Evolutionary conservation across 1,140 invertebrate genomes (phyloP), one percentile per base, ranked within the genome.

Genomic region (Himalopsyche phryganea): DNA sequence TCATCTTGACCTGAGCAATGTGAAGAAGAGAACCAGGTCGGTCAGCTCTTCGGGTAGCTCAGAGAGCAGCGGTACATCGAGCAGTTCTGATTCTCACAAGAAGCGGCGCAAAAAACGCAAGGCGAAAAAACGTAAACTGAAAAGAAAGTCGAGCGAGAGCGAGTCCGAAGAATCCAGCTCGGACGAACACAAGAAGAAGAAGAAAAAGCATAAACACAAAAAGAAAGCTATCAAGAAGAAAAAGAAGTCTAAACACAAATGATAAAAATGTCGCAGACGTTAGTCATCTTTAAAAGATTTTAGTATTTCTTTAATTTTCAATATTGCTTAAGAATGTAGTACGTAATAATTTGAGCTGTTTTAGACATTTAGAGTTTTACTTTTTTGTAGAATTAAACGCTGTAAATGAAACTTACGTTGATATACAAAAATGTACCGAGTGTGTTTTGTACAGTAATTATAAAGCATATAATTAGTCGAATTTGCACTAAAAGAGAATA

Each of bases 171-270:
- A 69, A 14, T 76, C 73, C n/a, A 75, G 72, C 58, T 76, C 74
- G 4, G 75, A 77, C 50, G 75, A 76, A 51, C 75, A 75, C 50
- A 77, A 79, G 63, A 77, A 77, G 54, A 77, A 79, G 65, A 79
- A 79, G 58, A 76, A 76, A 63, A 77, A 76, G 63, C 72, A 69
- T 58, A 77, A 77, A 41, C 75, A 77, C 69, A 79, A 77, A 68
- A 77, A 77, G 46, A 79, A 77, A 57, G 72, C 75, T 20, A 73
- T 68, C 61, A 77, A 77, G 58, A 77, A 77, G 66, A 79, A 79
- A 69, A 79, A 79, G 58, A 79, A 79, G 56, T 76, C 73, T 55
- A 79, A 79, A 63, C 75, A 77, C 19, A 64, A 60, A 19, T 60
- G 47, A 54, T 36, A 14, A 42, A 46, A 15, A 18, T 7, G 10